Evolutionary conservation across 2,888 invertebrate species (phyloP), one percentile per base, ranked within the genome.

Genomic region (Lottia gigantea): DNA sequence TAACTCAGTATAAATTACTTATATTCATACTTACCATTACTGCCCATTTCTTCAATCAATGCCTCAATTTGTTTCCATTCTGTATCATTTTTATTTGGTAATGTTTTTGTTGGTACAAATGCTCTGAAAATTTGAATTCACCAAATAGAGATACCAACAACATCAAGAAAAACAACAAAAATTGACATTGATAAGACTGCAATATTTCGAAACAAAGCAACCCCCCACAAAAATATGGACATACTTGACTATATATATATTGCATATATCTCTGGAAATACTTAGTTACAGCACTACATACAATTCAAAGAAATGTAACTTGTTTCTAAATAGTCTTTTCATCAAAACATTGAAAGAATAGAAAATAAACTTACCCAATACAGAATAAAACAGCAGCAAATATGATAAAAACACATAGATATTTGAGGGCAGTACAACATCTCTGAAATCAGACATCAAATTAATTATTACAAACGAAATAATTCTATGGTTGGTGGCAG

Each of bases 361-460:
- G 25, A 31, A 23, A 46, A 11, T 74, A n/a, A n/a, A n/a, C 82
- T 79, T 82, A 87, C 88, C 89, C 88, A 71, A 87, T 78, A 12
- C 88, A 67, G 15, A 88, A 68, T n/a, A 88, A 75, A n/a, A 84
- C 81, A 46, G 80, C 76, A 14, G 86, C 82, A 66, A 88, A 71
- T 26, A 89, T 75, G 26, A 89, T 67, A 75, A 88, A 89, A 7
- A 85, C 86, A 63, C 83, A 68, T 40, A 87, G 86, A 75, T 85
- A 89, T 74, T 88, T 86, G 19, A 88, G 62, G 12, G 88, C 87
- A 45, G 83, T 77, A 74, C 87, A 87, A 47, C 82, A 82, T 67
- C 87, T 82, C 88, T 88, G 81, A n/a, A 79, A 80, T 62, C 70
- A 65, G 47, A 64, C 69, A n/a, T 40, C 25, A 16, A 71, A 19